A percentile compares a stretch with the other conserved stretches of the same genome.
These are phyloP conservation scores for Pseudococcus jackbeardsleyi DNA, from an alignment of 2,888 invertebrate genomes.

Conservation along the genomic window DNA sequence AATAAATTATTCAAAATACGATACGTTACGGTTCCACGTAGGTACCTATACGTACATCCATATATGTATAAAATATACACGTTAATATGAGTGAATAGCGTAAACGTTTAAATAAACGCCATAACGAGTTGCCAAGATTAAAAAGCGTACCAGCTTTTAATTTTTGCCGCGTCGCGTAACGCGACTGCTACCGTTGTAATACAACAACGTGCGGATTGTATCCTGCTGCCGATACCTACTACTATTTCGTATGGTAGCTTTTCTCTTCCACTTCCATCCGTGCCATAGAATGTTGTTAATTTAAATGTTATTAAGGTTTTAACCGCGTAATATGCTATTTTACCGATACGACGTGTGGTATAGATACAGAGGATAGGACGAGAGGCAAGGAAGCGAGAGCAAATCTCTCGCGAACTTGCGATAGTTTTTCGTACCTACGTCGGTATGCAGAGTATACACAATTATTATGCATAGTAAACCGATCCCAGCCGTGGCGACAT, in stretches of 20 bases:
- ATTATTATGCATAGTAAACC: not conserved
- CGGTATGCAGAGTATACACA: too few relatives aligned
- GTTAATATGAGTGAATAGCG: slow-evolving; percentile 40
- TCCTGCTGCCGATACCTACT: not conserved
- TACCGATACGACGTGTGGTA: not conserved
- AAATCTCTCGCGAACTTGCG: too few relatives aligned
- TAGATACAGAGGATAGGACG: too few relatives aligned
- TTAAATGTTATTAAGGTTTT: slow-evolving; percentile 40
- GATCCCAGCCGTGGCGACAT: not conserved
- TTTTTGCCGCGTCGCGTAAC: not conserved
- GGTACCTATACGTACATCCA: not conserved
- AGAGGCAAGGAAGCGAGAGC: too few relatives aligned
- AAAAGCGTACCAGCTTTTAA: slow-evolving; percentile 36
- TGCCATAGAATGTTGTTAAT: not conserved
- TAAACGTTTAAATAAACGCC: slow-evolving; percentile 45
- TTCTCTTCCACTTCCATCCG: not conserved
- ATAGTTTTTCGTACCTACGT: too few relatives aligned
- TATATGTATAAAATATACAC: slow-evolving; percentile 23
- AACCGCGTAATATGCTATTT: slow-evolving; percentile 30
- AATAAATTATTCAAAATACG: slow-evolving; percentile 48
- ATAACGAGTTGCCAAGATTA: slow-evolving; percentile 35
- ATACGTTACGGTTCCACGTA: slow-evolving; percentile 12
- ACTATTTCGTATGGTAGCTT: not conserved
- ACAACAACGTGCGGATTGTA: not conserved
- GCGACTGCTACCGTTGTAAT: not conserved